Conservation (phyloP, 2,113 vertebrate genomes). For the Sylvilagus bachmani region DNA sequence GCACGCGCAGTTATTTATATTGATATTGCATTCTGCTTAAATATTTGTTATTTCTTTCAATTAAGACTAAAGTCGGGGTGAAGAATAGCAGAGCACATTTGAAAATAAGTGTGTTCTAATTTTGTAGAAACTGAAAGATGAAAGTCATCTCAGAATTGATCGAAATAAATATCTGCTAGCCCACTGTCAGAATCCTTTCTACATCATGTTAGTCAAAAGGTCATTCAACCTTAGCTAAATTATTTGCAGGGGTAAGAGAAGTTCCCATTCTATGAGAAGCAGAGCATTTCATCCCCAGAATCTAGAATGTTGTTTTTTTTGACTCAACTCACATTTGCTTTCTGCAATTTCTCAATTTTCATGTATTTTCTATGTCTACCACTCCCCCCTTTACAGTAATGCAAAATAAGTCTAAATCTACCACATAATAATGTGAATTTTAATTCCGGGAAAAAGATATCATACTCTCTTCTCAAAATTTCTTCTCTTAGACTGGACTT, state of each 20-base stretch:
- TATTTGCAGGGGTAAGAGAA: neutral
- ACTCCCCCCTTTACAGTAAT: neutral
- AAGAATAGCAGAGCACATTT: neutral
- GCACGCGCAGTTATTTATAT: conserved; percentile 58
- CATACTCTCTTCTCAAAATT: neutral
- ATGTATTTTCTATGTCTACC: neutral
- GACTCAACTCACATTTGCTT: neutral
- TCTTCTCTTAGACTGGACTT: neutral
- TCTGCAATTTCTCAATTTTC: neutral
- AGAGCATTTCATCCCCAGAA: neutral
- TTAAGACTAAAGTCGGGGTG: neutral
- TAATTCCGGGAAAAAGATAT: neutral
- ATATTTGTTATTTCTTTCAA: neutral
- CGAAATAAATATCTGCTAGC: neutral
- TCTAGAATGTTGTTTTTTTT: conserved; percentile 19
- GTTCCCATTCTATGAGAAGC: neutral
- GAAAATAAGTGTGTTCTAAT: conserved; percentile 15
- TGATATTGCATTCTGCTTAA: conserved; percentile 19
- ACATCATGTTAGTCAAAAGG: neutral
- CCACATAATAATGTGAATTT: neutral
- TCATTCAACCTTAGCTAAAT: neutral
- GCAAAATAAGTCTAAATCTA: conserved; percentile 6
- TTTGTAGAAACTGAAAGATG: conserved; percentile 2
- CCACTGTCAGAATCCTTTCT: neutral
- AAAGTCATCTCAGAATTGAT: neutral